Percentiles rank a stretch among this genome's conserved stretches.
phyloP scores from a whole-genome alignment of 1,140 invertebrate genomes.

The Drosophila willistoni region DNA sequence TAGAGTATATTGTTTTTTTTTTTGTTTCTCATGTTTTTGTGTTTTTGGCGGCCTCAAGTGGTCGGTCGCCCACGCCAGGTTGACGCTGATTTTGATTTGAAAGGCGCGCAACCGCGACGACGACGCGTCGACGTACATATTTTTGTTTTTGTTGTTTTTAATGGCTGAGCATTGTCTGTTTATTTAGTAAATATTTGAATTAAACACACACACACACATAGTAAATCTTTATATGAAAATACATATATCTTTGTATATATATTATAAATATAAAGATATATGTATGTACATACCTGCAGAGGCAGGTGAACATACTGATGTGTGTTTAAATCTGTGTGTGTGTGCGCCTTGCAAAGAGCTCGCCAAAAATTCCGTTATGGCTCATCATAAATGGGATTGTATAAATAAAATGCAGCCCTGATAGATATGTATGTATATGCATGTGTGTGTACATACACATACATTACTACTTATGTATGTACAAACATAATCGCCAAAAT shows the following conservation, averaged over 20 bases:
- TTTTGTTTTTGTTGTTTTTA: slow-evolving; percentile 34
- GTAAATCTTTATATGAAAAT: background rate
- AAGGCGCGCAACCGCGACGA: slow-evolving; percentile 69
- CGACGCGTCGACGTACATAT: slow-evolving; percentile 23
- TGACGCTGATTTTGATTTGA: slow-evolving; percentile 37
- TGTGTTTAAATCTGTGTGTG: background rate
- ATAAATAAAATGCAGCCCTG: slow-evolving; percentile 9
- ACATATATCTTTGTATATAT: background rate
- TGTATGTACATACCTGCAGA: background rate
- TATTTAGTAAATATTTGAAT: slow-evolving; percentile 70
- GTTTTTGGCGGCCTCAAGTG: slow-evolving; percentile 36
- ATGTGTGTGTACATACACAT: background rate
- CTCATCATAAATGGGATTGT: slow-evolving; percentile 3
- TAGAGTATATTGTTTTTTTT: slow-evolving; percentile 6
- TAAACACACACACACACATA: slow-evolving; percentile 30
- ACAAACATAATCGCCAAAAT: background rate
- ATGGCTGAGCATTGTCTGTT: slow-evolving; percentile 58
- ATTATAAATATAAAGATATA: no score
- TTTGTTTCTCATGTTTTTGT: slow-evolving; percentile 16
- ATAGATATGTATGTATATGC: background rate
- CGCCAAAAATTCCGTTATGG: slow-evolving; percentile 9
- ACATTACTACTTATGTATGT: background rate
- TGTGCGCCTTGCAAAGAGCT: background rate
- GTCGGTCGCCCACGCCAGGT: slow-evolving; percentile 62
- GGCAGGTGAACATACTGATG: background rate